A percentile compares a stretch with the other conserved stretches of the same genome.
These are phyloP conservation scores for Albula glossodonta DNA, from an alignment of 2,113 vertebrate species.

Conservation along the genomic window DNA sequence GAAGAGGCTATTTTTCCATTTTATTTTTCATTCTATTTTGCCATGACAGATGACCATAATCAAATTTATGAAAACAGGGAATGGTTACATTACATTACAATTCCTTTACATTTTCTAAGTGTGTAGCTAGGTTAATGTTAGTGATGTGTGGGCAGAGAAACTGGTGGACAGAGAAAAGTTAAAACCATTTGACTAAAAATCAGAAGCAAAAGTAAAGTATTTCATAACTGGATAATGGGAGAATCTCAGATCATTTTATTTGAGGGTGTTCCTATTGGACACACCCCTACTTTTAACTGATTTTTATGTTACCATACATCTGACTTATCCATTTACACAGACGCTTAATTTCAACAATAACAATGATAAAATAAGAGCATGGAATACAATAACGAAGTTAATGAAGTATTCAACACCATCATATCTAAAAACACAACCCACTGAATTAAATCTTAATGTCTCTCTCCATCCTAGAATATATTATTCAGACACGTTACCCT, in stretches of 20 bases:
- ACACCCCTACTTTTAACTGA: too few relatives aligned
- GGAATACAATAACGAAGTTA: neutral
- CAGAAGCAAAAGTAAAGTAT: too few relatives aligned
- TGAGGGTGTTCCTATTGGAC: too few relatives aligned
- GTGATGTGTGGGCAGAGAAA: neutral
- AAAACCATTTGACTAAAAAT: neutral
- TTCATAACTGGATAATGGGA: too few relatives aligned
- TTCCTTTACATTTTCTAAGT: neutral
- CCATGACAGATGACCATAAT: neutral
- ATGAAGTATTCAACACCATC: neutral
- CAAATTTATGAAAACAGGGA: neutral
- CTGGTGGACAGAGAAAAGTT: neutral
- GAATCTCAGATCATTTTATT: too few relatives aligned
- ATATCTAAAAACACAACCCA: neutral
- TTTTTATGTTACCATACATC: too few relatives aligned
- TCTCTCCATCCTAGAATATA: neutral
- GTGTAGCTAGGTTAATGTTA: neutral
- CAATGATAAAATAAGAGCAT: neutral
- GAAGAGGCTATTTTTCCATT: neutral
- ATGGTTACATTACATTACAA: neutral
- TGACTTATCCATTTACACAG: too few relatives aligned
- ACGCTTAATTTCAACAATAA: neutral
- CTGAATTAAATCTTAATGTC: neutral
- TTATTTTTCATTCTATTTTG: neutral
- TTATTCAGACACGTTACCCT: too few relatives aligned